Evolutionary conservation across 2,797 vertebrate species (phyloP).

Genomic region (Novumbra hubbsi): DNA sequence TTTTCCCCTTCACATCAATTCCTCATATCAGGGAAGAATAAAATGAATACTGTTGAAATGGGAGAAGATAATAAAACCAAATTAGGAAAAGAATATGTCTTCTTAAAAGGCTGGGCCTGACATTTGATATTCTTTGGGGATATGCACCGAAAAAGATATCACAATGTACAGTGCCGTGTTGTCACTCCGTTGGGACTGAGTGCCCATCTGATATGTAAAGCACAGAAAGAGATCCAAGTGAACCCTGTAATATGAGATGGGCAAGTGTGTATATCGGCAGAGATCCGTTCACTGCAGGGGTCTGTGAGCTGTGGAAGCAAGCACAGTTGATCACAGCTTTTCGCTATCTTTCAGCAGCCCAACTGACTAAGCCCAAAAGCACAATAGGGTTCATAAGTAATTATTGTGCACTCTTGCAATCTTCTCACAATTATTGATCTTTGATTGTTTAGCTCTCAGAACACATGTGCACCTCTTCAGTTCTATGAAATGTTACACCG

Average conservation of each 20-base stretch:
- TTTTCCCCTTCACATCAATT: conserved; percentile 10
- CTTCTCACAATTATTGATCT: conserved; percentile 80
- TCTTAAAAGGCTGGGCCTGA: conserved; percentile 57
- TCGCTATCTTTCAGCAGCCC: conserved; percentile 70
- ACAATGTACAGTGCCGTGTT: conserved; percentile 56
- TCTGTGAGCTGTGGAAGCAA: conserved; percentile 51
- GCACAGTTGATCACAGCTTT: conserved; percentile 57
- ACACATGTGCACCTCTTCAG: conserved; percentile 68
- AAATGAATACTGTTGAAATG: conserved; percentile 9
- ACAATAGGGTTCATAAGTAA: conserved; percentile 78
- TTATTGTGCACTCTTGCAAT: conserved; percentile 80
- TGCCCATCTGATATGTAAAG: conserved; percentile 67
- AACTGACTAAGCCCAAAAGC: conserved; percentile 74
- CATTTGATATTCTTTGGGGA: conserved; percentile 67
- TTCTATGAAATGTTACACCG: conserved; percentile 56
- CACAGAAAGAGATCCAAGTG: conserved; percentile 67
- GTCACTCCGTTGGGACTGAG: conserved; percentile 60
- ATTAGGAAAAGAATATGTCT: conserved; percentile 25
- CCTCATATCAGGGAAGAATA: conserved; percentile 3
- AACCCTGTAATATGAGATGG: conserved; percentile 65
- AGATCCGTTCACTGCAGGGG: conserved; percentile 11
- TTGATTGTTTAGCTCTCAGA: conserved; percentile 72
- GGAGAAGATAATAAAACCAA: neutral
- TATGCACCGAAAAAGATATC: conserved; percentile 56
- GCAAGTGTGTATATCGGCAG: conserved; percentile 35